Percentiles rank a stretch among this genome's conserved stretches.
Conservation (phyloP, 2,888 invertebrate species). For the Lucinisca nassula region DNA sequence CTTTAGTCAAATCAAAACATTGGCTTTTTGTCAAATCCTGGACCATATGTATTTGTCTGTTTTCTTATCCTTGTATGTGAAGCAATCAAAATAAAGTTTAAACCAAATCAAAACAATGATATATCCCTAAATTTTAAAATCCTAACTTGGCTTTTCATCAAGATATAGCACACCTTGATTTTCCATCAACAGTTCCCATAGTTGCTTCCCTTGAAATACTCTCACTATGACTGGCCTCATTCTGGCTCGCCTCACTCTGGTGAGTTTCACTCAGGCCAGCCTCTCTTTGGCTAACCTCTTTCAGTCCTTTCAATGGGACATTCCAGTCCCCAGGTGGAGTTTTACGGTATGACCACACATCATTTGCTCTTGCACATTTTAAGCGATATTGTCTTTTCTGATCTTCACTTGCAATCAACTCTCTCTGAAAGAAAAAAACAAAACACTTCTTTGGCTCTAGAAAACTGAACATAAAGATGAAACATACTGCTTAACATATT, state of each 20-base stretch:
- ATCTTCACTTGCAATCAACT: conserved; percentile 92
- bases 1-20: too few relatives aligned
- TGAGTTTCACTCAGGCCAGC: background rate
- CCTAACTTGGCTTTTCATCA: background rate
- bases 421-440: conserved; percentile 68
- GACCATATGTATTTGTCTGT: too few relatives aligned
- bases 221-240: background rate
- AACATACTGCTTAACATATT: too few relatives aligned
- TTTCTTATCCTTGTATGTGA: too few relatives aligned
- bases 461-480: too few relatives aligned
- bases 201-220: background rate
- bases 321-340: conserved; percentile 94
- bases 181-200: background rate
- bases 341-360: conserved; percentile 93
- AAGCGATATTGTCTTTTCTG: conserved; percentile 91
- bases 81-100: too few relatives aligned
- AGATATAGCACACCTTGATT: background rate
- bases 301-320: background rate
- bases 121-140: background rate
- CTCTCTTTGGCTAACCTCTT: background rate
- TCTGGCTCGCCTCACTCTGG: background rate
- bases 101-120: too few relatives aligned
- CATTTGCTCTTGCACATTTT: conserved; percentile 92
- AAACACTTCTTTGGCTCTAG: too few relatives aligned
- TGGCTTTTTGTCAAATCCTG: too few relatives aligned